These are phyloP conservation scores for Phylloscopus collybita DNA, from an alignment of 2,797 vertebrate species.

Conservation along the genomic window DNA sequence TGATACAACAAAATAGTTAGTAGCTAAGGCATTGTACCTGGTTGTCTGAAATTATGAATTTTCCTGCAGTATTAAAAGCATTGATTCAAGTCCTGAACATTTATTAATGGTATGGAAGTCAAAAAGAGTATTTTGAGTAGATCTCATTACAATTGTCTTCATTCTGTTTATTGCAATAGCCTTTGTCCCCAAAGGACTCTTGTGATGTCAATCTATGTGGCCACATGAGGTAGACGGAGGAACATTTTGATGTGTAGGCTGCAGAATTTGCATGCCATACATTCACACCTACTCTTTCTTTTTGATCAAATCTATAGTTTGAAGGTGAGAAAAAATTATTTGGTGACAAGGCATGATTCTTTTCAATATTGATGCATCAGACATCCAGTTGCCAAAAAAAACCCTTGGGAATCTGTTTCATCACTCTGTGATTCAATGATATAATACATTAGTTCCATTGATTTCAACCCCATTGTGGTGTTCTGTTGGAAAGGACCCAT, in stretches of 20 bases:
- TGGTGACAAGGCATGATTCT: background rate
- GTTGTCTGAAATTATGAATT: background rate
- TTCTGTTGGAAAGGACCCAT: background rate
- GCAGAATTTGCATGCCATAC: background rate
- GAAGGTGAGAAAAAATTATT: background rate
- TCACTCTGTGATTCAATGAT: background rate
- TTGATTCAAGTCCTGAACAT: background rate
- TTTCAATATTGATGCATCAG: background rate
- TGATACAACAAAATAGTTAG: background rate
- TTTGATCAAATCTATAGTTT: background rate
- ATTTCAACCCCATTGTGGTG: background rate
- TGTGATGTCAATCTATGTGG: background rate
- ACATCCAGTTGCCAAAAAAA: background rate
- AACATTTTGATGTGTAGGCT: background rate
- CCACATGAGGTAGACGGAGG: background rate
- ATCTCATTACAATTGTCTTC: background rate
- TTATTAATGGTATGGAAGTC: background rate
- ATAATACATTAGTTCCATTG: background rate
- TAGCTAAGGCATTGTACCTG: background rate
- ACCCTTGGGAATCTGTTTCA: background rate
- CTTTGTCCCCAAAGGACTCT: background rate
- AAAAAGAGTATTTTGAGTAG: background rate
- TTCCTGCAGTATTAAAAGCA: background rate
- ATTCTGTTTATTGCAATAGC: background rate
- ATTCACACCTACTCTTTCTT: background rate